These are phyloP conservation scores for Drosophila prosaltans DNA, from an alignment of 1,140 invertebrate species.

Conservation along the genomic window DNA sequence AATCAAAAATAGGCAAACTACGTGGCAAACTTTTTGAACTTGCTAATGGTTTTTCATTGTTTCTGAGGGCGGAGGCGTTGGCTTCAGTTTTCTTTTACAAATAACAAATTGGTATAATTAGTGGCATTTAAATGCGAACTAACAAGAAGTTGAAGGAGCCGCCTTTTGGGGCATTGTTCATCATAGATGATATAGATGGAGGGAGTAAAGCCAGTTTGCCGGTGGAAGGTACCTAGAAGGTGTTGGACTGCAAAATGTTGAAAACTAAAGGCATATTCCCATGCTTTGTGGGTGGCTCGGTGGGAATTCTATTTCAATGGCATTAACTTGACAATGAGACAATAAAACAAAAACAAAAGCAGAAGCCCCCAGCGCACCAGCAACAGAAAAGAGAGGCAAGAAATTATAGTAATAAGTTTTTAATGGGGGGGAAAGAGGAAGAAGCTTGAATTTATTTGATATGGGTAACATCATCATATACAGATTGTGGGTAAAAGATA, in stretches of 20 bases:
- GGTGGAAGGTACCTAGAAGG: slow-evolving; percentile 23
- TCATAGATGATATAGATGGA: slow-evolving; percentile 8
- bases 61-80: slow-evolving; percentile 45
- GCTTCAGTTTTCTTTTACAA: slow-evolving; percentile 48
- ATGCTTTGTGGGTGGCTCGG: slow-evolving; percentile 69
- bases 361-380: slow-evolving; percentile 6
- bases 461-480: slow-evolving; percentile 3
- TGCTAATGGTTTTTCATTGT: slow-evolving; percentile 60
- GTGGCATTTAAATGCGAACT: slow-evolving; percentile 54
- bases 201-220: not conserved
- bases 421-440: slow-evolving; percentile 46
- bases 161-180: slow-evolving; percentile 1
- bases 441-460: slow-evolving; percentile 57
- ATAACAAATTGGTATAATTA: slow-evolving; percentile 74
- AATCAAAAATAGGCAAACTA: slow-evolving; percentile 13
- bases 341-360: slow-evolving; percentile 56
- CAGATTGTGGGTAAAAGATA: slow-evolving; percentile 56
- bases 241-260: slow-evolving; percentile 71
- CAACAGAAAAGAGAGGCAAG: slow-evolving; percentile 49
- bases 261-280: slow-evolving; percentile 54
- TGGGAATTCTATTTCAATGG: slow-evolving; percentile 46
- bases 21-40: slow-evolving; percentile 37
- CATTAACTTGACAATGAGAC: slow-evolving; percentile 55
- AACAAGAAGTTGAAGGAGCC: slow-evolving; percentile 30
- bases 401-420: slow-evolving; percentile 51